Evolutionary conservation across 35 echinoderm and acorn worm species (phyloP).

Genomic region (Antedon bifida): DNA sequence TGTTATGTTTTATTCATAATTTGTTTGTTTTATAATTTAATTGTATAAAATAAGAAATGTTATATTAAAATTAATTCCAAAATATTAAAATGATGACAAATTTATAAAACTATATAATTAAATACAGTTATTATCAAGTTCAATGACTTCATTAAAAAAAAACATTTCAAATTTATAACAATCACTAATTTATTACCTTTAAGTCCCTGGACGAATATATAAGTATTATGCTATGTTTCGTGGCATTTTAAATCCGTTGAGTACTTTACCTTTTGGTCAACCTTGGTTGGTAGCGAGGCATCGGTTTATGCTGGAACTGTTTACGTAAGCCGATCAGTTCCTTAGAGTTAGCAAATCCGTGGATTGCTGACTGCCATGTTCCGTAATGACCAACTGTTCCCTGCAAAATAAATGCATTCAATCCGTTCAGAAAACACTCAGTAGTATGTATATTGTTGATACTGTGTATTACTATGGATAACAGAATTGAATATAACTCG

Average conservation of each 20-base stretch:
- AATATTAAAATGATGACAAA: too few relatives aligned
- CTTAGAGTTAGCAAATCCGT: slow-evolving; percentile 51
- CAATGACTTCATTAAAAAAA: background rate
- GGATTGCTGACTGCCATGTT: slow-evolving; percentile 80
- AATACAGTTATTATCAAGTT: too few relatives aligned
- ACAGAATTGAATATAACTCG: too few relatives aligned
- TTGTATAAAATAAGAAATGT: too few relatives aligned
- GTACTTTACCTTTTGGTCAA: slow-evolving; percentile 38
- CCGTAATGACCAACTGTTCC: slow-evolving; percentile 44
- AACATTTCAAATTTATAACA: background rate
- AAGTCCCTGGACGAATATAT: background rate
- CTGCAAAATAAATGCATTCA: slow-evolving; percentile 9
- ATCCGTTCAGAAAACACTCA: too few relatives aligned
- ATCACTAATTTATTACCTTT: background rate
- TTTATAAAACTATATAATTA: too few relatives aligned
- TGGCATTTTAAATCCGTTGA: background rate
- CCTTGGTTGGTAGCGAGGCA: slow-evolving; percentile 58
- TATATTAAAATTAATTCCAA: too few relatives aligned
- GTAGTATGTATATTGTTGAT: background rate
- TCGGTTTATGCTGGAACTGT: slow-evolving; percentile 38
- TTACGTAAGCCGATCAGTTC: slow-evolving; percentile 45
- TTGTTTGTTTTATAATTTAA: too few relatives aligned
- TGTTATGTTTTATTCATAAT: too few relatives aligned
- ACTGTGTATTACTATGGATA: too few relatives aligned
- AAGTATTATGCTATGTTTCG: background rate